Percentiles rank a stretch among this genome's conserved stretches.
Conservation (phyloP, 2,113 vertebrate genomes). For the Eonycteris spelaea region DNA sequence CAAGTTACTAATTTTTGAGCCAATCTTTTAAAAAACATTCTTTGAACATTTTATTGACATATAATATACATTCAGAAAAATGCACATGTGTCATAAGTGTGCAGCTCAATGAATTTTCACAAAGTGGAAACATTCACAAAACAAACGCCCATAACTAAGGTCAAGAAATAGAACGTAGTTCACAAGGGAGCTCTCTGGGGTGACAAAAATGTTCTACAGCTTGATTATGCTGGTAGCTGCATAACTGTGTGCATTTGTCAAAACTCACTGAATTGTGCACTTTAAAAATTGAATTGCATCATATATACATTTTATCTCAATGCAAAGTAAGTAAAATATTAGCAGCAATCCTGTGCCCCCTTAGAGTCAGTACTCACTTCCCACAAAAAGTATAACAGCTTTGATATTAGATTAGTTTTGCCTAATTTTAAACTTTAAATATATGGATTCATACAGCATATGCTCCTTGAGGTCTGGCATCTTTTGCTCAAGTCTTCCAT, state of each 20-base stretch:
- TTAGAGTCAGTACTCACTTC: not conserved
- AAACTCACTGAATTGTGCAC: not conserved
- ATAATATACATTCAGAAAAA: not conserved
- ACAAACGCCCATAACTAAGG: not conserved
- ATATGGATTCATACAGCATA: not conserved
- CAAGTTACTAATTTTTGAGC: not conserved
- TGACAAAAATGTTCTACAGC: not conserved
- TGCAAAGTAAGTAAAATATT: not conserved
- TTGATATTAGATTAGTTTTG: not conserved
- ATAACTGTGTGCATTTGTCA: not conserved
- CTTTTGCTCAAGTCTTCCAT: not conserved
- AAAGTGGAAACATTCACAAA: not conserved
- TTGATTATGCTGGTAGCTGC: not conserved
- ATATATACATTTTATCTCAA: not conserved
- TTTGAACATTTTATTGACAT: not conserved
- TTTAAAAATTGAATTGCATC: not conserved
- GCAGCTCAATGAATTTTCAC: not conserved
- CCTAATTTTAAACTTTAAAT: not conserved
- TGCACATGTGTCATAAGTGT: not conserved
- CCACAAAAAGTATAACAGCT: not conserved
- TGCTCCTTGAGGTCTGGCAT: not conserved
- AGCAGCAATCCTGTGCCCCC: not conserved
- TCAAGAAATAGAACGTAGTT: not conserved
- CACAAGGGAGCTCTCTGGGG: not conserved
- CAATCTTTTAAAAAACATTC: not conserved